Evolutionary conservation across 1,140 invertebrate species (phyloP), one percentile per base, ranked within the genome.

Genomic region (Gyrodactylus bullatarudis): DNA sequence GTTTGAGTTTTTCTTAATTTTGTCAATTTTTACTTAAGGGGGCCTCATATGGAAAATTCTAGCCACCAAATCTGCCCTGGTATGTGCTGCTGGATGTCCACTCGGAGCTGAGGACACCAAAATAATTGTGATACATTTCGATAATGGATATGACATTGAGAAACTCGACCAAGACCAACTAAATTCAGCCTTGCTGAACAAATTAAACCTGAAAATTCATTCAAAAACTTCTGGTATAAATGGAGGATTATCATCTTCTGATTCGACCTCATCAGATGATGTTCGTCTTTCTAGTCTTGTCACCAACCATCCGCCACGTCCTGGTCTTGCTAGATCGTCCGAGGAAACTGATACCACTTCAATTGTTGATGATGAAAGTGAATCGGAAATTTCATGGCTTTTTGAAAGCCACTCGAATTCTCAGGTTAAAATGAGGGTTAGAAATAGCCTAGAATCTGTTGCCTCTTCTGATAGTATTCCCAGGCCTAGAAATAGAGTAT

Each of bases 21-120:
- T n/a, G n/a, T n/a, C n/a, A 54, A 54, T n/a, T n/a, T 54, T 54
- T 54, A 16, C n/a, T 54, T 54, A 1, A 8, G 95, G 95, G 0
- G 95, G 95, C 26, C 94, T 98, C 26, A 92, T 99, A 1, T 99
- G 95, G 95, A 84, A 93, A 20, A 93, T 99, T 72, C 84, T 89
- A 69, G 90, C 92, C 26, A 94, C 88, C 76, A 88, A 92, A 77
- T 96, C 92, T 0, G 93, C 94, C 82, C 84, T 99, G 68, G 91
- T 97, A 54, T 97, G 93, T 83, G 93, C 94, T 0, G 92, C 97
- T 1, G 94, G 94, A 70, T 95, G 90, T 76, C 85, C 94, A 19
- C 97, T 97, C 78, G 91, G 92, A 23, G 97, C 92, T 0, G 94
- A 99, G 82, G 93, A 98, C 82, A 98, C 95, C 0, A 97, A 98